phyloP scores from a whole-genome alignment of 2,888 invertebrate genomes.

The Melikaiella ostensackeni region DNA sequence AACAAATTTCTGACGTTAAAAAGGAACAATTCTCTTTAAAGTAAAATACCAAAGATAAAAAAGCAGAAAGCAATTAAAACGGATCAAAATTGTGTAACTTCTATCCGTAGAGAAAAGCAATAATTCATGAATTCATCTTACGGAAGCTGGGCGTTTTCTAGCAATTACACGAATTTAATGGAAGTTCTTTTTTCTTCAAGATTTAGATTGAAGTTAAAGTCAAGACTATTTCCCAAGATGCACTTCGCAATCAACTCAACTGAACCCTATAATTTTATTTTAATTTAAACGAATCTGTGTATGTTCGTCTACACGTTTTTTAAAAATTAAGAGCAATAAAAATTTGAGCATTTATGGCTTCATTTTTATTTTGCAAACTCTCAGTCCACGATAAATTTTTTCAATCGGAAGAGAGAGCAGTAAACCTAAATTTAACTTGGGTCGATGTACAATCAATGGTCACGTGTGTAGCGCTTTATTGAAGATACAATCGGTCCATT shows the following conservation, averaged over 20 bases:
- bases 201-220: not conserved
- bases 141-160: not conserved
- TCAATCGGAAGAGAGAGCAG: not conserved
- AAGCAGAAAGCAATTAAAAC: conserved; percentile 8
- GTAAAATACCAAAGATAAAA: not conserved
- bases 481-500: not conserved
- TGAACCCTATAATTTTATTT: not conserved
- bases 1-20: not conserved
- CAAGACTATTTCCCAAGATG: not conserved
- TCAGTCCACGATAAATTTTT: not conserved
- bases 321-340: no score
- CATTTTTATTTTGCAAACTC: not conserved
- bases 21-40: not conserved
- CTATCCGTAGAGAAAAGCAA: conserved; percentile 13
- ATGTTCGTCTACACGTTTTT: no score
- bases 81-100: not conserved
- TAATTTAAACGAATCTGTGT: no score
- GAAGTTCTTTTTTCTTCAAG: not conserved
- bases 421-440: not conserved
- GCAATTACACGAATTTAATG: conserved; percentile 26
- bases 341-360: no score
- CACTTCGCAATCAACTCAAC: not conserved
- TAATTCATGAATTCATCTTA: conserved; percentile 27
- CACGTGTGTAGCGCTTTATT: not conserved
- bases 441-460: not conserved